Conservation (phyloP, 2,113 vertebrate species). For the Empidonax traillii region DNA sequence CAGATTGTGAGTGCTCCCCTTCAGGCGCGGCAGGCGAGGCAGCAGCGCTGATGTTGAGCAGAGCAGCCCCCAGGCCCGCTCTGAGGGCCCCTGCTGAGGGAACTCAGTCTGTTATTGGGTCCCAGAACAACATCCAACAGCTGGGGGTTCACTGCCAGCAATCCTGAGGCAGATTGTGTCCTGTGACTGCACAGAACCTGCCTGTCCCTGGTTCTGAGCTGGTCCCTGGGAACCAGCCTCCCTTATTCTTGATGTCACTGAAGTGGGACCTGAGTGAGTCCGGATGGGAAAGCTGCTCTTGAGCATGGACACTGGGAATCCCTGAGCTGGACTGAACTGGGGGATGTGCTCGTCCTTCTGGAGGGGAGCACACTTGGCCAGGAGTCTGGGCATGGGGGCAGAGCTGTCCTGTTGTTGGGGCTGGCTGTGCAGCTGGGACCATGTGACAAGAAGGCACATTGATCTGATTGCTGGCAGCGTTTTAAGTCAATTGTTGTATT, state of each 20-base stretch:
- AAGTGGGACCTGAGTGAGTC: not conserved
- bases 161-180: fast-evolving
- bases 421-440: not conserved
- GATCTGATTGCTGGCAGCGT: not conserved
- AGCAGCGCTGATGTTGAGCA: not conserved
- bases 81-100: not conserved
- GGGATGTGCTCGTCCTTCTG: fast-evolving
- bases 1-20: not conserved
- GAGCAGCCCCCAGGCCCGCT: not conserved
- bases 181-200: not conserved
- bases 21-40: not conserved
- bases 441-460: too few species aligned
- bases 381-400: fast-evolving
- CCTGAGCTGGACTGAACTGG: not conserved
- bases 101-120: not conserved
- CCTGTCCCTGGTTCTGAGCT: not conserved
- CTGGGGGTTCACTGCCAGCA: not conserved
- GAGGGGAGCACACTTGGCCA: fast-evolving
- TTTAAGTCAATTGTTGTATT: not conserved
- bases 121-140: not conserved
- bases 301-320: fast-evolving
- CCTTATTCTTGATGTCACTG: not conserved
- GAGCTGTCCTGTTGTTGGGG: fast-evolving
- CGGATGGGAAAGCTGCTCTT: not conserved
- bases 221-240: not conserved